These are phyloP conservation scores for Drosophila nigritarsus DNA, from an alignment of 2,888 invertebrate genomes.

Conservation along the genomic window DNA sequence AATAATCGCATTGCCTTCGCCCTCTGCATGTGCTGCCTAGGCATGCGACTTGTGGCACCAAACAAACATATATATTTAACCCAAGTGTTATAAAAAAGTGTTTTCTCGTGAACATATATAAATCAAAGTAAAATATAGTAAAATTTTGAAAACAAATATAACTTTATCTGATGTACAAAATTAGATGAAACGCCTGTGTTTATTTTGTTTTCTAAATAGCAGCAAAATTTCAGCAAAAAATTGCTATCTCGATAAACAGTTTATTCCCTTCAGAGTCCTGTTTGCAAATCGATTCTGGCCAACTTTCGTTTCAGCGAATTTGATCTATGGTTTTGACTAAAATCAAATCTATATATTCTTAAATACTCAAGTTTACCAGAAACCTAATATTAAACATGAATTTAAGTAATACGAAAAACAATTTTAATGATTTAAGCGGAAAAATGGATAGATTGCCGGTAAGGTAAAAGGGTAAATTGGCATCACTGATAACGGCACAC, in stretches of 20 bases:
- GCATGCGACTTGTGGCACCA: too few species aligned
- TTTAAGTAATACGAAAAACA: not conserved
- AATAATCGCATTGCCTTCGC: too few species aligned
- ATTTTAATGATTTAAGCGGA: not conserved
- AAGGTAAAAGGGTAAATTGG: not conserved
- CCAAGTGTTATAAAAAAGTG: too few species aligned
- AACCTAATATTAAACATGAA: not conserved
- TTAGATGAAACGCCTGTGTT: not conserved
- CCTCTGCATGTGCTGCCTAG: too few species aligned
- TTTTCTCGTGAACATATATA: not conserved
- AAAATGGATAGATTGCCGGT: not conserved
- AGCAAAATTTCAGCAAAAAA: too few species aligned
- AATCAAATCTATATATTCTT: not conserved
- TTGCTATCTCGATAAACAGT: not conserved
- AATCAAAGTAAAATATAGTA: not conserved
- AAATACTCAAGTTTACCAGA: too few species aligned
- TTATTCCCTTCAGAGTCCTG: too few species aligned
- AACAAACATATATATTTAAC: too few species aligned
- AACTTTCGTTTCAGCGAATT: not conserved
- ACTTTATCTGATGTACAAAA: not conserved
- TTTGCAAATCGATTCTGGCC: not conserved
- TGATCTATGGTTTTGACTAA: not conserved
- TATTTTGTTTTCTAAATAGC: too few species aligned
- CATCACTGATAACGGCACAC: not conserved
- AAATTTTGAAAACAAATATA: not conserved